phyloP scores from a whole-genome alignment of 2,797 vertebrate genomes.

The Enteromius anoplus region DNA sequence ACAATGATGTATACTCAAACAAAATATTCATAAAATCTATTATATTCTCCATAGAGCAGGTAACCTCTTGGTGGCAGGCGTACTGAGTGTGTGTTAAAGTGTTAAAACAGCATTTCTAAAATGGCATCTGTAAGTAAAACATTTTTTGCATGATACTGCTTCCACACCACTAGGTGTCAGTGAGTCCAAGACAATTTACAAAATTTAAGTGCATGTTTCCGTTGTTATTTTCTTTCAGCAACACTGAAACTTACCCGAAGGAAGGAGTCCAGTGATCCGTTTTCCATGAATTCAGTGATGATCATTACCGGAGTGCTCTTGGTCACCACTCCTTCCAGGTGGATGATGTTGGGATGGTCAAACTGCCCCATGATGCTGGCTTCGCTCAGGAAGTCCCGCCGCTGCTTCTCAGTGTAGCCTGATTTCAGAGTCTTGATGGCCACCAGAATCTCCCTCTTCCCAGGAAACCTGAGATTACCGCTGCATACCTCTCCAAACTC shows the following conservation, averaged over 20 bases:
- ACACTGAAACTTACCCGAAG: conserved; percentile 76
- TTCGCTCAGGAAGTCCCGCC: conserved; percentile 87
- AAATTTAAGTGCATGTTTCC: neutral
- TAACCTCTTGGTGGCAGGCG: neutral
- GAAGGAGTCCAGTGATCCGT: conserved; percentile 88
- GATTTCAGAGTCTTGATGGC: conserved; percentile 90
- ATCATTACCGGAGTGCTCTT: conserved; percentile 91
- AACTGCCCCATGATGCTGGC: conserved; percentile 93
- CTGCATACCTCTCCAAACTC: conserved; percentile 92
- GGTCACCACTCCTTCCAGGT: conserved; percentile 88
- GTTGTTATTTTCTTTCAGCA: neutral
- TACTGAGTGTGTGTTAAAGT: neutral
- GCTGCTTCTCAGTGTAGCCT: conserved; percentile 88
- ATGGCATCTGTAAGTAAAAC: neutral
- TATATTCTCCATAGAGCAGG: neutral
- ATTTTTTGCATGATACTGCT: neutral
- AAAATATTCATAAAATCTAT: neutral
- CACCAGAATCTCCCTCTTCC: conserved; percentile 88
- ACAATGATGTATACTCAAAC: neutral
- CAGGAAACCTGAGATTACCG: conserved; percentile 86
- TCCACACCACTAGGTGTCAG: conserved; percentile 4
- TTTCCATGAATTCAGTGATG: conserved; percentile 92
- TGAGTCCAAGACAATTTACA: neutral
- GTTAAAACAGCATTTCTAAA: conserved; percentile 7
- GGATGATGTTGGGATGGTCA: conserved; percentile 90